A percentile compares a stretch with the other conserved stretches of the same genome.
These are phyloP conservation scores for Hemicentrotus pulcherrimus DNA, from an alignment of 35 echinoderm and acorn worm species.

Conservation along the genomic window DNA sequence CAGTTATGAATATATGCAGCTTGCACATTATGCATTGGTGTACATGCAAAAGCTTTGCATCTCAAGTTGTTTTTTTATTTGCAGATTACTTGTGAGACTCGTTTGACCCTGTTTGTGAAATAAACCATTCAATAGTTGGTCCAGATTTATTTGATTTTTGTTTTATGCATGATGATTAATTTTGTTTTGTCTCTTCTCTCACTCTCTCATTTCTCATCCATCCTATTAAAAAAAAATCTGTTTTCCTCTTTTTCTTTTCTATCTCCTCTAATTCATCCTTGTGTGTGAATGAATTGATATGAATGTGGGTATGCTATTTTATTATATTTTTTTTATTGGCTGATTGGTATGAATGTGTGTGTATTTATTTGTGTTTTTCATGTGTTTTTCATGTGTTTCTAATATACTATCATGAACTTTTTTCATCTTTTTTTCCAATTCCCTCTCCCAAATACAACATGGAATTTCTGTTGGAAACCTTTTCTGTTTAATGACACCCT, in stretches of 20 bases:
- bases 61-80: constrained; percentile 24
- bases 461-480: background rate
- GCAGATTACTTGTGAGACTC: background rate
- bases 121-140: background rate
- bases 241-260: background rate
- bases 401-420: constrained; percentile 43
- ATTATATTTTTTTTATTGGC: background rate
- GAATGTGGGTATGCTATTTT: background rate
- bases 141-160: constrained; percentile 35
- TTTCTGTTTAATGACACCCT: background rate
- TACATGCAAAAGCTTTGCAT: background rate
- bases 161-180: constrained; percentile 44
- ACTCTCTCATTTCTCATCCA: constrained; percentile 47
- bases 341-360: background rate
- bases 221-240: background rate
- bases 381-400: constrained; percentile 13
- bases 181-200: constrained; percentile 56
- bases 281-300: constrained; percentile 28
- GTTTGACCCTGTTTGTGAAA: constrained; percentile 1
- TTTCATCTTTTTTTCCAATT: constrained; percentile 2
- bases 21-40: constrained; percentile 28
- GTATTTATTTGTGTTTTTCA: background rate
- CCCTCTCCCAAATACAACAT: background rate
- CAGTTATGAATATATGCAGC: constrained; percentile 17
- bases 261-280: background rate